phyloP scores from a whole-genome alignment of 2,797 vertebrate species.

The Pipistrellus nathusii region DNA sequence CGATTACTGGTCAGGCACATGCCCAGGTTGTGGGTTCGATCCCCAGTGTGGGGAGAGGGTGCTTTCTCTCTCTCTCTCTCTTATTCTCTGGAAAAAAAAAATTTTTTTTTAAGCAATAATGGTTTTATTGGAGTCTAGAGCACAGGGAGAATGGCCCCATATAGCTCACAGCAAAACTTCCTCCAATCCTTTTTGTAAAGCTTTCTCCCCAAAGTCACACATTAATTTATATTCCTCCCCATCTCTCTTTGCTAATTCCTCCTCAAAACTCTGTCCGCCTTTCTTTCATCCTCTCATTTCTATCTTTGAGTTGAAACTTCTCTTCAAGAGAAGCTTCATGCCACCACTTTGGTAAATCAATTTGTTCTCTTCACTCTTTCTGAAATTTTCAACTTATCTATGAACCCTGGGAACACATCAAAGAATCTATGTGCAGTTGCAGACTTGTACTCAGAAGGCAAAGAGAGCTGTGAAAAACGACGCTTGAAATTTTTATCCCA shows the following conservation, averaged over 20 bases:
- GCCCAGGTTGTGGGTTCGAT: too few species aligned
- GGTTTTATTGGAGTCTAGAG: not conserved
- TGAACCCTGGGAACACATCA: not conserved
- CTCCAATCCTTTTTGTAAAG: not conserved
- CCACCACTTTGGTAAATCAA: not conserved
- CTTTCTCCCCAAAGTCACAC: not conserved
- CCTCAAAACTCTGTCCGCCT: not conserved
- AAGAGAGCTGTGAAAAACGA: not conserved
- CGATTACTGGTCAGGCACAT: too few species aligned
- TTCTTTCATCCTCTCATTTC: not conserved
- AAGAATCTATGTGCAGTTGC: not conserved
- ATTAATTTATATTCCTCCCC: not conserved
- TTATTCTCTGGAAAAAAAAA: too few species aligned
- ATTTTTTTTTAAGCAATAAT: too few species aligned
- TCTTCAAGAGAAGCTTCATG: not conserved
- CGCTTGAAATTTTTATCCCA: not conserved
- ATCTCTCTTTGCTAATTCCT: not conserved
- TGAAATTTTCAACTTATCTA: slow-evolving; percentile 12
- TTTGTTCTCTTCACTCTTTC: not conserved
- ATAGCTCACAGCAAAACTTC: not conserved
- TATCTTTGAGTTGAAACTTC: not conserved
- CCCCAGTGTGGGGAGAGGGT: too few species aligned
- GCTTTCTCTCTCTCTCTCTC: too few species aligned
- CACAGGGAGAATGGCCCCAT: not conserved
- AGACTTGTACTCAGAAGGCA: slow-evolving; percentile 28